Base-by-base conservation (phyloP, 2,888 invertebrate species). In the Alsophila aescularia region DNA sequence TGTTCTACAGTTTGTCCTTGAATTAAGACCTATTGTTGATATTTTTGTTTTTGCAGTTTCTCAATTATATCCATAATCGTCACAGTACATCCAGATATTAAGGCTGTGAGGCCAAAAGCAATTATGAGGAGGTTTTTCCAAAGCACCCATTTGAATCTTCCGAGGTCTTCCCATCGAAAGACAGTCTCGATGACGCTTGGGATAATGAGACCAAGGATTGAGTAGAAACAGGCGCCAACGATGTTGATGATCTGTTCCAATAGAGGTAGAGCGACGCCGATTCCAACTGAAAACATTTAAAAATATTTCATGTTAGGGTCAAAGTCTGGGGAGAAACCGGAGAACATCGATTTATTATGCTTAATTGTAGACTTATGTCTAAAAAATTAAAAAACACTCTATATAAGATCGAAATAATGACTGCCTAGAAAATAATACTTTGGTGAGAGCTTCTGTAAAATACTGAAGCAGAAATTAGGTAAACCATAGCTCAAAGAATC, bases 101-200 rank as follows among this genome's bases (percentile, higher is more conserved):
- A 75, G 3, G 95, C 94, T 31, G 93, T 84, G 0, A 95, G 42
- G 0, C 96, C 92, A 59, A 96, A 93, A 0, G 93, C 1, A 0
- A 92, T 69, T 5, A 96, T 91, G 0, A 94, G 29, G 0, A 90
- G 18, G 67, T 96, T 95, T 75, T 96, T 96, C 81, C 93, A 90
- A 0, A 96, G 79, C 37, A 94, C 91, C 95, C 96, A 96, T 34
- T 94, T 93, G 59, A 85, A 92, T 49, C 71, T 82, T 0, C 96
- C 96, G 6, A 95, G 92, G 47, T 93, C 90, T 13, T 95, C 93
- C 94, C 94, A 95, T 47, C 93, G 87, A 60, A 95, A 93, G 0
- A 96, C 93, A 0, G 94, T 95, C 70, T 97, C 96, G 1, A 96
- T 92, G 14, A 95, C 80, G 1, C 95, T 93, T 5, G 96, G 96